phyloP scores from a whole-genome alignment of 1,140 invertebrate genomes.

The Trichomalopsis sarcophagae region DNA sequence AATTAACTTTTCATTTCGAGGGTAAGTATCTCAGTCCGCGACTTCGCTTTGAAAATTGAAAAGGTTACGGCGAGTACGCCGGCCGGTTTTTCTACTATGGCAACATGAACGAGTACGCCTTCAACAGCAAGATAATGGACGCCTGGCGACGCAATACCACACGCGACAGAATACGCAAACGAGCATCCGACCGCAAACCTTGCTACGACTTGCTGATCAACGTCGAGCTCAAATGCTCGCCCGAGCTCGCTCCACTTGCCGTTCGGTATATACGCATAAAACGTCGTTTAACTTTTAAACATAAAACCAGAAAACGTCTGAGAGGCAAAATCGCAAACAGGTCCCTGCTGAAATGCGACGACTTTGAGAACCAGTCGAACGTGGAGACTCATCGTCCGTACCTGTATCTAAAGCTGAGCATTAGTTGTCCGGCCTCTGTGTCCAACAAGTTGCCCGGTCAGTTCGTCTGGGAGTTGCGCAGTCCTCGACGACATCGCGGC shows the following conservation, averaged over 20 bases:
- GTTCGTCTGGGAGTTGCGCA: constrained; percentile 65
- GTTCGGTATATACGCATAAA: too few relatives aligned
- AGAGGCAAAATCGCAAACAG: constrained; percentile 27
- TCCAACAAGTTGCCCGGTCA: constrained; percentile 65
- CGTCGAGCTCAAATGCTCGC: constrained; percentile 67
- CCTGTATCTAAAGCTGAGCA: constrained; percentile 63
- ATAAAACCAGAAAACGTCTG: neutral
- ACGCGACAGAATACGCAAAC: constrained; percentile 27
- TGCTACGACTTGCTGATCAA: constrained; percentile 62
- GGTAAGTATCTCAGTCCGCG: too few relatives aligned
- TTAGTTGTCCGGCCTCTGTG: constrained; percentile 63
- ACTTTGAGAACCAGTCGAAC: constrained; percentile 56
- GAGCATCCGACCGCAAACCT: constrained; percentile 22
- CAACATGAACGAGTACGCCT: constrained; percentile 71
- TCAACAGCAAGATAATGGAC: constrained; percentile 53
- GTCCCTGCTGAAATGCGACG: constrained; percentile 58
- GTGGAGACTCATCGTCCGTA: constrained; percentile 55
- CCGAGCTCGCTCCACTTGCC: constrained; percentile 67
- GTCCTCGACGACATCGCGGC: neutral
- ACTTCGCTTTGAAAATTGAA: neutral
- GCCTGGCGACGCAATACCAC: constrained; percentile 9
- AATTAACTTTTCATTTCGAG: too few relatives aligned
- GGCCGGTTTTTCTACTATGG: constrained; percentile 71
- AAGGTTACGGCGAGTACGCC: constrained; percentile 68
- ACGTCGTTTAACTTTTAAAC: too few relatives aligned